A percentile compares a stretch with the other conserved stretches of the same genome.
phyloP scores from a whole-genome alignment of 2,797 vertebrate species.

The Pseudochaenichthys georgianus region DNA sequence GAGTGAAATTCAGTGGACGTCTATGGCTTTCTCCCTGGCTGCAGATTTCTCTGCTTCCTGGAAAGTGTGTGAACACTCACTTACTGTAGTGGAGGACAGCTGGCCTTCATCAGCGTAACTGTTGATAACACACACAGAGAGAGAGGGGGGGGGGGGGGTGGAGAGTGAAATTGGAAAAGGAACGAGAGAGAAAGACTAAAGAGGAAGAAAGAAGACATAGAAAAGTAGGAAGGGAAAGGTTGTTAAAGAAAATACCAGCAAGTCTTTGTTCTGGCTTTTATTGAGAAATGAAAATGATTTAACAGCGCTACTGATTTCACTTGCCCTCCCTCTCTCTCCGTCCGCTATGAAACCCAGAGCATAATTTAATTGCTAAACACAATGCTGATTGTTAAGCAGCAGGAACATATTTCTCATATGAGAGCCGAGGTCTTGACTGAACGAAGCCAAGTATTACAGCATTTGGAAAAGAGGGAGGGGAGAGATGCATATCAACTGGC shows the following conservation, averaged over 20 bases:
- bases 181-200: conserved; percentile 20
- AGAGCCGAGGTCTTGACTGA: conserved; percentile 56
- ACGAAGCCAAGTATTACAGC: conserved; percentile 44
- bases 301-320: conserved; percentile 55
- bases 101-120: conserved; percentile 64
- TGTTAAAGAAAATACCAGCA: conserved; percentile 47
- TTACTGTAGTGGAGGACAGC: conserved; percentile 59
- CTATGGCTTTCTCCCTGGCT: conserved; percentile 39
- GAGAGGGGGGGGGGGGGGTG: conserved; percentile 23
- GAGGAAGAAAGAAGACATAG: conserved; percentile 15
- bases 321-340: conserved; percentile 46
- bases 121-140: conserved; percentile 43
- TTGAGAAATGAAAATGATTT: conserved; percentile 71
- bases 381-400: conserved; percentile 64
- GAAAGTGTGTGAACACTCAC: conserved; percentile 43
- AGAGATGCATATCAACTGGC: conserved; percentile 52
- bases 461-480: conserved; percentile 2
- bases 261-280: conserved; percentile 62
- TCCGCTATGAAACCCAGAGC: conserved; percentile 55
- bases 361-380: conserved; percentile 74
- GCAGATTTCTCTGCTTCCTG: conserved; percentile 32
- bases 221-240: conserved; percentile 27
- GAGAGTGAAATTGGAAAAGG: conserved; percentile 33
- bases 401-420: conserved; percentile 62
- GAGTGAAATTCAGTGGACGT: conserved; percentile 62